These are phyloP conservation scores for Squalus acanthias DNA, from an alignment of 2,797 vertebrate species.

Conservation along the genomic window DNA sequence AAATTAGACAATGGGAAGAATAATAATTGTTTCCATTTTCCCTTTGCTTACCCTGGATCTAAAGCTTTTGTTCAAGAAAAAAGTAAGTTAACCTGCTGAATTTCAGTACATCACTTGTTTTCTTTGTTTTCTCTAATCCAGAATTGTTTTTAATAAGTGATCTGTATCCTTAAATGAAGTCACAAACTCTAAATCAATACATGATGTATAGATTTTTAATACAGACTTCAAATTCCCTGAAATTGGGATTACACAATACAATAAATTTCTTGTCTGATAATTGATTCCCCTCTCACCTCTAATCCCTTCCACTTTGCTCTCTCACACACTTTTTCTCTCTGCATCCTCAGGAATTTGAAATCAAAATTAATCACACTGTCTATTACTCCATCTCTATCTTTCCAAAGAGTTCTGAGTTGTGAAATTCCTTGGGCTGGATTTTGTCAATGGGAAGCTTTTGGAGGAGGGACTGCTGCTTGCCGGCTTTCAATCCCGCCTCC, in stretches of 20 bases:
- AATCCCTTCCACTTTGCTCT: background rate
- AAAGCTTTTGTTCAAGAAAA: constrained; percentile 29
- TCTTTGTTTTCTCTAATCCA: background rate
- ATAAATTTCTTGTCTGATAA: background rate
- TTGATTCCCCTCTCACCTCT: background rate
- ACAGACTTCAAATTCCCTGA: background rate
- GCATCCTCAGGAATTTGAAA: background rate
- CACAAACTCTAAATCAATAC: background rate
- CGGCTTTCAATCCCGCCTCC: too few relatives aligned
- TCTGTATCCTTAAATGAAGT: background rate
- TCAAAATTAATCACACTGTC: background rate
- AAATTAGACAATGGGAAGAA: background rate
- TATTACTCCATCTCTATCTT: background rate
- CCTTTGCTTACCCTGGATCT: constrained; percentile 28
- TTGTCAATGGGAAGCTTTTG: too few relatives aligned
- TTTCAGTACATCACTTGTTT: background rate
- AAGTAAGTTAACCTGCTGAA: constrained; percentile 30
- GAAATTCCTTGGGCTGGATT: background rate
- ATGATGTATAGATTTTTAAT: background rate
- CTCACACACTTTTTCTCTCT: background rate
- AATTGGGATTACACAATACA: background rate
- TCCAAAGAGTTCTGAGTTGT: background rate
- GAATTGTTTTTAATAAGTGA: background rate
- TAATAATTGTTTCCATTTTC: constrained; percentile 28
- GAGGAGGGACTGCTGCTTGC: too few relatives aligned